Conservation (phyloP, 2,888 invertebrate genomes). For the Cataglyphis altisquamis region DNA sequence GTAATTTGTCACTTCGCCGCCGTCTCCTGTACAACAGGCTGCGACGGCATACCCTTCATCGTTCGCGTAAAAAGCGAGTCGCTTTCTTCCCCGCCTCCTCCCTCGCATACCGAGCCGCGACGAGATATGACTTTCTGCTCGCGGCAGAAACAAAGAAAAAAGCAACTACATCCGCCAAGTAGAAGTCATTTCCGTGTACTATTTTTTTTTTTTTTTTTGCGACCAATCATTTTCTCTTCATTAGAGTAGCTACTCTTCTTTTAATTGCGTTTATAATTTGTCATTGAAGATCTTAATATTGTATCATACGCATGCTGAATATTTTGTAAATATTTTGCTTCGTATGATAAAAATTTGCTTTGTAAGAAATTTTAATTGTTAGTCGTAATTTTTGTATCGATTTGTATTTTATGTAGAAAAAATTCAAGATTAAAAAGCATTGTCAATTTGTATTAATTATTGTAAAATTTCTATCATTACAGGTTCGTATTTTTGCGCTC, state of each 20-base stretch:
- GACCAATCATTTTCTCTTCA: slow-evolving; percentile 43
- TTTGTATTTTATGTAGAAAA: neutral
- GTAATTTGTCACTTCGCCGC: slow-evolving; percentile 80
- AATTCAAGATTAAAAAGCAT: slow-evolving; percentile 10
- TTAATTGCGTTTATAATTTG: slow-evolving; percentile 22
- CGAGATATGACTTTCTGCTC: slow-evolving; percentile 60
- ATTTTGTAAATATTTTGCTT: neutral
- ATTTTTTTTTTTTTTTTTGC: neutral
- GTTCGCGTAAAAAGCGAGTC: slow-evolving; percentile 66
- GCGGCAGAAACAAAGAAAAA: slow-evolving; percentile 61
- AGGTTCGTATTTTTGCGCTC: slow-evolving; percentile 10
- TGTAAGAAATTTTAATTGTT: neutral
- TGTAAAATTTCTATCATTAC: neutral
- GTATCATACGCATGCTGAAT: neutral
- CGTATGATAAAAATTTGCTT: neutral
- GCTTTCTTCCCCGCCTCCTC: slow-evolving; percentile 37
- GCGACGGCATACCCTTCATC: slow-evolving; percentile 66
- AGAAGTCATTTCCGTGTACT: slow-evolving; percentile 32
- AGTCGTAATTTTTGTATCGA: slow-evolving; percentile 5
- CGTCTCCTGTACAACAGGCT: slow-evolving; percentile 67
- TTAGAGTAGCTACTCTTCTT: slow-evolving; percentile 13
- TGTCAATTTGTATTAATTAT: slow-evolving; percentile 20
- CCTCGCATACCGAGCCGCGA: slow-evolving; percentile 35
- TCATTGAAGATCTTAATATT: neutral
- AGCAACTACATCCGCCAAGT: slow-evolving; percentile 37